Percentiles rank a stretch among this genome's conserved stretches.
These are phyloP conservation scores for Chrosomus eos DNA, from an alignment of 2,797 vertebrate species.

Conservation along the genomic window DNA sequence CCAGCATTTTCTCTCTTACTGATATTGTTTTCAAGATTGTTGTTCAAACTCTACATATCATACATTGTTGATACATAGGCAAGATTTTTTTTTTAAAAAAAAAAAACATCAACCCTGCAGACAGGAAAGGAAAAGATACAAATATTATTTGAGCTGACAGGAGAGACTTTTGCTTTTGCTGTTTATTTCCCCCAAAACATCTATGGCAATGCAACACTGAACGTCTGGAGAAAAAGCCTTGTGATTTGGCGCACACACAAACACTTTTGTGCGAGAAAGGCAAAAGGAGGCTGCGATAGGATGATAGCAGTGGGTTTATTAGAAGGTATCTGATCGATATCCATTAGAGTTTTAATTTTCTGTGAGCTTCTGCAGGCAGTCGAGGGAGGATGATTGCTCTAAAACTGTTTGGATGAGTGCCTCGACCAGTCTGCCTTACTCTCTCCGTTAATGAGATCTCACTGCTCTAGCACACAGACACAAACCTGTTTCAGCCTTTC, in stretches of 20 bases:
- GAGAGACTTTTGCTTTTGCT: constrained; percentile 12
- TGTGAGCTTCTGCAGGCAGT: constrained; percentile 36
- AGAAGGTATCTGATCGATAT: constrained; percentile 54
- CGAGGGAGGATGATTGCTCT: constrained; percentile 45
- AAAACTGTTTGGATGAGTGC: constrained; percentile 43
- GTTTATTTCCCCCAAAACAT: constrained; percentile 1
- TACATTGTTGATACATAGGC: constrained; percentile 10
- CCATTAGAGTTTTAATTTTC: constrained; percentile 54
- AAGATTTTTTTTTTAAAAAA: background rate
- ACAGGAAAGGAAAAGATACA: background rate
- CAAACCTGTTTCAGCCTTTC: constrained; percentile 38
- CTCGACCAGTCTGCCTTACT: constrained; percentile 28
- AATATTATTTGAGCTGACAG: constrained; percentile 22
- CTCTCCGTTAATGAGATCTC: constrained; percentile 47
- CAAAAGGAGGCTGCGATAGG: constrained; percentile 1
- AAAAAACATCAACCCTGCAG: constrained; percentile 9
- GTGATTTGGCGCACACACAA: background rate
- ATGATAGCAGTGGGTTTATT: constrained; percentile 42
- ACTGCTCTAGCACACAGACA: constrained; percentile 34
- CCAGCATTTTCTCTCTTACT: background rate
- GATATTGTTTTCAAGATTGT: background rate
- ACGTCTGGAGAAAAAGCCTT: background rate
- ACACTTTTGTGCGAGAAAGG: constrained; percentile 14
- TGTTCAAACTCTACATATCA: constrained; percentile 11
- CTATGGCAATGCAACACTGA: background rate